Evolutionary conservation across 2,113 vertebrate genomes (phyloP).

Genomic region (Mesembrinibis cayennensis): DNA sequence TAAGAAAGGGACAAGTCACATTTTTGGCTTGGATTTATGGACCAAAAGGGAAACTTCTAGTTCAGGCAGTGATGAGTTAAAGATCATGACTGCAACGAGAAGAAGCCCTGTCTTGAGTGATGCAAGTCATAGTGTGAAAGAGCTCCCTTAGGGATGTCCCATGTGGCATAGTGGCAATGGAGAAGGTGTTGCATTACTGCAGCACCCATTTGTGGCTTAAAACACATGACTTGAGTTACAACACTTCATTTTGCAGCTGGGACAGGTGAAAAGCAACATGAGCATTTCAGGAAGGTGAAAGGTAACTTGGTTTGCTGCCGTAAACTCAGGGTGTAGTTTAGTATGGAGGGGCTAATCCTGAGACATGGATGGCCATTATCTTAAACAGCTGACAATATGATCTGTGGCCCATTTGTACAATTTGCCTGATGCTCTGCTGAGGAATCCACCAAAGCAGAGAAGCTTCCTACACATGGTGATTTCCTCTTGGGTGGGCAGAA

Average conservation of each 20-base stretch:
- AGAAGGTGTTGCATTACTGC: background rate
- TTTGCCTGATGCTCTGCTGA: background rate
- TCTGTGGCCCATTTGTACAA: background rate
- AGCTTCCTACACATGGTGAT: background rate
- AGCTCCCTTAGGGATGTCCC: background rate
- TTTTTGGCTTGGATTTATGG: background rate
- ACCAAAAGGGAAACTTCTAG: background rate
- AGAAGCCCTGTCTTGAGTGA: background rate
- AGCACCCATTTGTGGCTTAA: background rate
- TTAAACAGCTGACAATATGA: background rate
- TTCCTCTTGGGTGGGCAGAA: background rate
- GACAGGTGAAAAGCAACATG: background rate
- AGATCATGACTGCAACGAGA: background rate
- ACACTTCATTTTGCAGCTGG: background rate
- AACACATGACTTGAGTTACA: background rate
- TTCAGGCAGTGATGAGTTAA: background rate
- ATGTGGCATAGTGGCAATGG: no score
- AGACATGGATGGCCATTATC: background rate
- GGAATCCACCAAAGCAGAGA: background rate
- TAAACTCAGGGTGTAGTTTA: background rate
- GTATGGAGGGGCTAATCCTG: background rate
- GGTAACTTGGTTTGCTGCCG: background rate
- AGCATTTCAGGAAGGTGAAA: background rate
- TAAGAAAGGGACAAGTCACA: background rate
- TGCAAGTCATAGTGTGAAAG: background rate